phyloP scores from a whole-genome alignment of 2,888 invertebrate genomes.

The Koerneria pararmatus region DNA sequence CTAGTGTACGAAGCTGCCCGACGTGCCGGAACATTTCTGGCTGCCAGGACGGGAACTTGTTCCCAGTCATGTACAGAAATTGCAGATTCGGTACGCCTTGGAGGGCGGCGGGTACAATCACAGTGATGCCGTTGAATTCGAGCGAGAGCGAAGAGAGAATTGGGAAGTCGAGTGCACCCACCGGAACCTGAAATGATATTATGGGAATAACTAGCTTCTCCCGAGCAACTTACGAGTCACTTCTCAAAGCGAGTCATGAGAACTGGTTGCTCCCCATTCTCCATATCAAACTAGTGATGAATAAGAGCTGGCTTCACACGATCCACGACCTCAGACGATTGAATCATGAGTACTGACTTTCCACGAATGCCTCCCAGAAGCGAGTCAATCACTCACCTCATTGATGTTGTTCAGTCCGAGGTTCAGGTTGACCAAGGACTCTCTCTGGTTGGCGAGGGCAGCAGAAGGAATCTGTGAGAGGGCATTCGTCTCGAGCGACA shows the following conservation, averaged over 20 bases:
- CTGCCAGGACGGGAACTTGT: conserved; percentile 57
- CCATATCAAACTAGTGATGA: too few relatives aligned
- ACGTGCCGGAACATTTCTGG: conserved; percentile 59
- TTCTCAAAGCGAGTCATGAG: too few relatives aligned
- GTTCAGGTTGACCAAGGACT: conserved; percentile 55
- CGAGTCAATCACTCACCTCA: conserved; percentile 25
- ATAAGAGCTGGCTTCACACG: too few relatives aligned
- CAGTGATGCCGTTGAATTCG: conserved; percentile 58
- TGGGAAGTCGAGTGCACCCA: conserved; percentile 58
- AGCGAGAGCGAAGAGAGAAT: conserved; percentile 56
- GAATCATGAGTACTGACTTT: conserved; percentile 25
- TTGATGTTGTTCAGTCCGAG: conserved; percentile 56
- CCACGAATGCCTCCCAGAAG: neutral
- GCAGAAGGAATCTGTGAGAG: conserved; percentile 52
- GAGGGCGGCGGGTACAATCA: conserved; percentile 57
- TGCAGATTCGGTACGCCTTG: conserved; percentile 57
- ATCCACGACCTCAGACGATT: too few relatives aligned
- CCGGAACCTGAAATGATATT: conserved; percentile 44
- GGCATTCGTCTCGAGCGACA: conserved; percentile 58
- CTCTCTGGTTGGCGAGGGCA: conserved; percentile 49
- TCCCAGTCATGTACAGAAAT: conserved; percentile 59
- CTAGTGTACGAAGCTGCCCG: conserved; percentile 51
- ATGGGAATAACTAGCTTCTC: too few relatives aligned
- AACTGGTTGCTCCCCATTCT: too few relatives aligned
- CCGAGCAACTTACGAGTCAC: too few relatives aligned